Base-by-base conservation (phyloP, 2,113 vertebrate species). In the Sturnira hondurensis region DNA sequence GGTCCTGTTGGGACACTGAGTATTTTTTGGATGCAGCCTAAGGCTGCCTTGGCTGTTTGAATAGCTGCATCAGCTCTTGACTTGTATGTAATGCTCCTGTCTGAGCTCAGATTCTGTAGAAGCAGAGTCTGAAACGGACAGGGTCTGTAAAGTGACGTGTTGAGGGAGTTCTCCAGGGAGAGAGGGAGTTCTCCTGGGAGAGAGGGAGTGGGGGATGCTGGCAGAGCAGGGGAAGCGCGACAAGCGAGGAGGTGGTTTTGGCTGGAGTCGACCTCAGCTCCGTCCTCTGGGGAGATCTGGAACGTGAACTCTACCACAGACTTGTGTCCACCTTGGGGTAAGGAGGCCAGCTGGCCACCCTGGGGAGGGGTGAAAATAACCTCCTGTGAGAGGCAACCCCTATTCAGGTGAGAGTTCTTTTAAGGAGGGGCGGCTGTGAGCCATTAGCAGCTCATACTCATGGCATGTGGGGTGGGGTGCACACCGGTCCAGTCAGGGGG, bases 11-110 rank as follows among this genome's bases (percentile, higher is more conserved):
- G 54, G 50, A 41, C 24, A 33, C 33, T 33, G 45, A 73, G 12
- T 8, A 38, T 36, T 89, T 95, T 38, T 11, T 28, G 22, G 43
- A 28, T 41, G 11, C 22, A 68, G n/a, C 74, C 61, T 12, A 45
- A 67, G 56, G 63, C 82, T 86, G 45, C 56, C 47, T 82, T 50
- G 26, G 20, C 61, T 92, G 12, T 82, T 93, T 26, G 74, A 86
- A 28, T 56, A 36, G 38, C 38, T 43, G 14, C 8, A 1, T 56
- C 33, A 36, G 1, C 68, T 65, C 33, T 52, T 93, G 33, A 20
- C 33, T 15, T 58, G 5, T 70, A 33, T 58, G 5, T 70, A 33
- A 33, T 38, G 11, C 45, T 17, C 52, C 24, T 70, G 45, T 31
- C 19, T 47, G 56, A 56, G 36, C 15, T 74, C 19, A 85, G 67